phyloP scores from a whole-genome alignment of 2,888 invertebrate genomes.

The Priocnemis perturbator region DNA sequence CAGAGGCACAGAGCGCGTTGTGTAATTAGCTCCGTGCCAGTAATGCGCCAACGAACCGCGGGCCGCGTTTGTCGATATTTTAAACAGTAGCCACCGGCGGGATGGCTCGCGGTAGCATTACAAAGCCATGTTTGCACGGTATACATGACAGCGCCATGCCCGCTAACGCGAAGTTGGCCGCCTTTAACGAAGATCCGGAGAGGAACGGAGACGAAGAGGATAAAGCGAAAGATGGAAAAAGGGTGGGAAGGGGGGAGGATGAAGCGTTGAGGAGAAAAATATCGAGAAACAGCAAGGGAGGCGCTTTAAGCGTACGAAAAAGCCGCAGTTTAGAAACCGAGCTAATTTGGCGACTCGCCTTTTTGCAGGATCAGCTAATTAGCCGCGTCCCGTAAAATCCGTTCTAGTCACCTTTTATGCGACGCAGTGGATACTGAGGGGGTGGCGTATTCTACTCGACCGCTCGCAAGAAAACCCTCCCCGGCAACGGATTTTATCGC shows the following conservation, averaged over 20 bases:
- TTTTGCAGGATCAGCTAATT: too few species aligned
- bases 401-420: too few species aligned
- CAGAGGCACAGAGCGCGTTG: neutral
- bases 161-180: neutral
- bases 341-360: too few species aligned
- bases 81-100: constrained; percentile 8
- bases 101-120: neutral
- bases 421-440: too few species aligned
- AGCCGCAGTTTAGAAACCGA: too few species aligned
- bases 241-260: neutral
- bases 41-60: neutral
- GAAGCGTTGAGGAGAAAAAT: neutral
- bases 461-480: too few species aligned
- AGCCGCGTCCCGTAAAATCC: too few species aligned
- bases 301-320: too few species aligned
- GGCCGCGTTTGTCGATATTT: constrained; percentile 7
- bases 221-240: neutral
- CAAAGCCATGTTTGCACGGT: constrained; percentile 6
- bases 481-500: too few species aligned
- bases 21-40: neutral
- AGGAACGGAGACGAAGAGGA: neutral
- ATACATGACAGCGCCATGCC: neutral
- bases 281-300: neutral
- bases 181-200: neutral
- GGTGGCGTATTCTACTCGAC: too few species aligned